phyloP scores from a whole-genome alignment of 2,113 vertebrate species.

The Callopanchax toddi region DNA sequence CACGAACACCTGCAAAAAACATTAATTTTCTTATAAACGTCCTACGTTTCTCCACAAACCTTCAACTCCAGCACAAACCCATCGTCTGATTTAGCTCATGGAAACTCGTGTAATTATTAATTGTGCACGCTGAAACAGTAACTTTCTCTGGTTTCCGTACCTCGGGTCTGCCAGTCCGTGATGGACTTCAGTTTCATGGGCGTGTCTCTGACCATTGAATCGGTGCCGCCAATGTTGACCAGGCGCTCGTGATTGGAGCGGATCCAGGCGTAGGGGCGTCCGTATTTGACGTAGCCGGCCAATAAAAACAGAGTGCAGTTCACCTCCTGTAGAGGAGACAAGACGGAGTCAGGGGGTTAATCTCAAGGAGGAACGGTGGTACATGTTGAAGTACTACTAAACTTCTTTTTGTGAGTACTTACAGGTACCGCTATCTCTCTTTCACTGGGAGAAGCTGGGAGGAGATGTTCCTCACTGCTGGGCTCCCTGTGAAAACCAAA shows the following conservation, averaged over 20 bases:
- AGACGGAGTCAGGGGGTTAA: not conserved
- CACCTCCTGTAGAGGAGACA: slow-evolving; percentile 70
- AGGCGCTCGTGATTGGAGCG: slow-evolving; percentile 84
- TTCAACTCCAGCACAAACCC: not conserved
- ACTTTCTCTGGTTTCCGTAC: slow-evolving; percentile 57
- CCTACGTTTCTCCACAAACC: slow-evolving; percentile 5
- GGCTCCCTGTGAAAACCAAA: slow-evolving; percentile 38
- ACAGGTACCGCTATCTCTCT: slow-evolving; percentile 82
- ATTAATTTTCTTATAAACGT: not conserved
- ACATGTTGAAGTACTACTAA: no score
- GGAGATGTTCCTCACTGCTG: slow-evolving; percentile 72
- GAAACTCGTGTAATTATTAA: no score
- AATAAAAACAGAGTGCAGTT: slow-evolving; percentile 84
- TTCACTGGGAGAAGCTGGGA: slow-evolving; percentile 84
- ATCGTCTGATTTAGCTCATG: no score
- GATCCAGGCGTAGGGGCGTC: slow-evolving; percentile 82
- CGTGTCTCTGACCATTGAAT: slow-evolving; percentile 79
- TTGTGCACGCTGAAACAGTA: no score
- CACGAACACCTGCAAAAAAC: slow-evolving; percentile 63
- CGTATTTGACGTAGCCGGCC: slow-evolving; percentile 83
- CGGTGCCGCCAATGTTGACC: slow-evolving; percentile 75
- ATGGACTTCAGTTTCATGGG: slow-evolving; percentile 82
- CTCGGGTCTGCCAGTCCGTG: slow-evolving; percentile 74
- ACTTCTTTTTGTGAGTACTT: slow-evolving; percentile 13
- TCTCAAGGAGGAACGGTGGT: no score